These are phyloP conservation scores for Cephus rjabovi DNA, from an alignment of 2,888 invertebrate species.

Conservation along the genomic window DNA sequence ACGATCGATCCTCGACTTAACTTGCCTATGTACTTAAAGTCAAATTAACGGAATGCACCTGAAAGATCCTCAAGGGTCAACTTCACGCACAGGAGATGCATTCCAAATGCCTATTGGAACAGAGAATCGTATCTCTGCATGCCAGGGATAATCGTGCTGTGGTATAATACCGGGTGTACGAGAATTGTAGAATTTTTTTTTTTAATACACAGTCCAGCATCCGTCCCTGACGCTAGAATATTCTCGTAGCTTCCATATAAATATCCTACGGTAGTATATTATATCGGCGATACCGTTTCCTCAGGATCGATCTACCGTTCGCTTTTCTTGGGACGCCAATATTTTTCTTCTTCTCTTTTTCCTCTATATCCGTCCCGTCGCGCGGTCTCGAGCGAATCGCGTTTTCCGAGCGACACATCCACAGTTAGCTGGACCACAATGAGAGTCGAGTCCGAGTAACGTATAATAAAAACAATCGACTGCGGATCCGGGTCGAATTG, in stretches of 20 bases:
- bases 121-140: not conserved
- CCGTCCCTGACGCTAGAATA: not conserved
- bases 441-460: not conserved
- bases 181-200: not conserved
- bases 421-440: not conserved
- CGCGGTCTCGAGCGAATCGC: not conserved
- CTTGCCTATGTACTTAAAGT: not conserved
- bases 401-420: not conserved
- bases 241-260: not conserved
- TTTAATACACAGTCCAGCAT: not conserved
- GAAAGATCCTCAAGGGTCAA: not conserved
- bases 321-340: not conserved
- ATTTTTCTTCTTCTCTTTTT: not conserved
- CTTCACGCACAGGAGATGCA: not conserved
- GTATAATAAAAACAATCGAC: constrained; percentile 5
- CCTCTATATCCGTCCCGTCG: not conserved
- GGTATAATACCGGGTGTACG: not conserved
- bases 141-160: not conserved
- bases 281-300: not conserved
- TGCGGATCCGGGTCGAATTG: constrained; percentile 11
- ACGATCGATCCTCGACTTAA: not conserved
- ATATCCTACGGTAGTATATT: not conserved
- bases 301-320: not conserved
- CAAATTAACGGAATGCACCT: not conserved
- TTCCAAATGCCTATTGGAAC: not conserved